Percentiles rank a stretch among this genome's conserved stretches.
Evolutionary conservation across 2,888 invertebrate species (phyloP).

Genomic region (Rhorus exstirpatorius): DNA sequence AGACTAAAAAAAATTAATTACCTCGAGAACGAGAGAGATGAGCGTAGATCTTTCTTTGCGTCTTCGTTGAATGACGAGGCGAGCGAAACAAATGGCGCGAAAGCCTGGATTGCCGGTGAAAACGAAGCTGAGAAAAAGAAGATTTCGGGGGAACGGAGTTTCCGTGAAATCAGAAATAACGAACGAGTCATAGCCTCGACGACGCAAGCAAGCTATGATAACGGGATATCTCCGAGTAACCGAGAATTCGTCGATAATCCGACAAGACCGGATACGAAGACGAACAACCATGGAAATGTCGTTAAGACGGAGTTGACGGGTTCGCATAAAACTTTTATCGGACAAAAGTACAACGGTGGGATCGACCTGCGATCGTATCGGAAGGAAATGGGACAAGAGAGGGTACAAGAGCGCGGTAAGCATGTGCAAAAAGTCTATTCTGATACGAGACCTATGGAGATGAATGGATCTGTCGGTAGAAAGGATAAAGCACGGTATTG

Average conservation of each 20-base stretch:
- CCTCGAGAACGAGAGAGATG: neutral
- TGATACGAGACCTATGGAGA: conserved; percentile 17
- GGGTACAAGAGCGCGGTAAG: conserved; percentile 3
- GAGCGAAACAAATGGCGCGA: conserved; percentile 3
- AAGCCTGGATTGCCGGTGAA: neutral
- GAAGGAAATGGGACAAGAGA: conserved; percentile 1
- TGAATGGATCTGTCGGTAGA: conserved; percentile 22
- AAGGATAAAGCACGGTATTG: conserved; percentile 12
- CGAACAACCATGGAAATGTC: conserved; percentile 48
- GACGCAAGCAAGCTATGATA: neutral
- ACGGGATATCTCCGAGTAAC: conserved; percentile 14
- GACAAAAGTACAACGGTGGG: conserved; percentile 23
- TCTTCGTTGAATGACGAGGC: conserved; percentile 9
- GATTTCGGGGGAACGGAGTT: neutral
- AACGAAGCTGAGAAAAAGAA: conserved; percentile 7
- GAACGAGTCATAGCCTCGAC: neutral
- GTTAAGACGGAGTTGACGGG: conserved; percentile 43
- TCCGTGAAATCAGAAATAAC: conserved; percentile 23
- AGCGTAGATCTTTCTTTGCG: conserved; percentile 4
- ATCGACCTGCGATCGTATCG: conserved; percentile 5
- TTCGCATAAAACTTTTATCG: conserved; percentile 65
- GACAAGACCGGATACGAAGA: conserved; percentile 11
- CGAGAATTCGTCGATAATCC: conserved; percentile 48
- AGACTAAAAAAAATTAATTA: conserved; percentile 38
- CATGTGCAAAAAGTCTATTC: conserved; percentile 29